Evolutionary conservation across 2,797 vertebrate genomes (phyloP).

Genomic region (Toxotes lorentzi): DNA sequence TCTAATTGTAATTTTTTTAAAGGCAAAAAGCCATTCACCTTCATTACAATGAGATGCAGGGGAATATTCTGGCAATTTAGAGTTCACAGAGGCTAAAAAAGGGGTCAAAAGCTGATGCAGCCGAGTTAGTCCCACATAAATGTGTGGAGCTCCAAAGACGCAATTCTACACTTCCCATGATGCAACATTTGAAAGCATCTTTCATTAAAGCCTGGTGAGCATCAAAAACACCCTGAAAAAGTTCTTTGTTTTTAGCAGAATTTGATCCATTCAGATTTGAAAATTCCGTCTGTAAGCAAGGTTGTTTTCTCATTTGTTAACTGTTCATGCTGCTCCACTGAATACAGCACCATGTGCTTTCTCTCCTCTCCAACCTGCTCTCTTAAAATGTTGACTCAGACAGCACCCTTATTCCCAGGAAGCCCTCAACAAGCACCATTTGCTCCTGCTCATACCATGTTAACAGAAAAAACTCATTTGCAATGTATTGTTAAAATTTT

Average conservation of each 20-base stretch:
- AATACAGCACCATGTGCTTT: constrained; percentile 51
- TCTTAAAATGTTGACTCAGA: constrained; percentile 75
- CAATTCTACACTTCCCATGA: not conserved
- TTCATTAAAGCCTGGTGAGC: constrained; percentile 3
- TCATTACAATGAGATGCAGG: not conserved
- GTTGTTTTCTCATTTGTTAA: constrained; percentile 47
- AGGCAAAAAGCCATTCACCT: not conserved
- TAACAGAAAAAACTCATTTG: constrained; percentile 95
- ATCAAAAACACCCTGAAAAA: not conserved
- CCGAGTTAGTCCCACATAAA: not conserved
- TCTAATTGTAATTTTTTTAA: not conserved
- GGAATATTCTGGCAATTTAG: not conserved
- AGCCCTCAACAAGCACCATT: constrained; percentile 81
- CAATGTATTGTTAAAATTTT: constrained; percentile 93
- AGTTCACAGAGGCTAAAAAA: not conserved
- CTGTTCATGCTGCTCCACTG: constrained; percentile 45
- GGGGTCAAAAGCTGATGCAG: not conserved
- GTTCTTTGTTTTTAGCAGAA: not conserved
- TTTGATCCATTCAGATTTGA: constrained; percentile 3
- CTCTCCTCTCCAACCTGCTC: constrained; percentile 43
- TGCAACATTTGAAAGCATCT: constrained; percentile 4
- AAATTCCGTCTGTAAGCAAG: not conserved
- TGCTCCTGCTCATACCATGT: constrained; percentile 82
- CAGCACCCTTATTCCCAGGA: constrained; percentile 79
- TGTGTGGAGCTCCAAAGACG: not conserved